phyloP scores from a whole-genome alignment of 2,888 invertebrate genomes.

The Marronus borbonicus region DNA sequence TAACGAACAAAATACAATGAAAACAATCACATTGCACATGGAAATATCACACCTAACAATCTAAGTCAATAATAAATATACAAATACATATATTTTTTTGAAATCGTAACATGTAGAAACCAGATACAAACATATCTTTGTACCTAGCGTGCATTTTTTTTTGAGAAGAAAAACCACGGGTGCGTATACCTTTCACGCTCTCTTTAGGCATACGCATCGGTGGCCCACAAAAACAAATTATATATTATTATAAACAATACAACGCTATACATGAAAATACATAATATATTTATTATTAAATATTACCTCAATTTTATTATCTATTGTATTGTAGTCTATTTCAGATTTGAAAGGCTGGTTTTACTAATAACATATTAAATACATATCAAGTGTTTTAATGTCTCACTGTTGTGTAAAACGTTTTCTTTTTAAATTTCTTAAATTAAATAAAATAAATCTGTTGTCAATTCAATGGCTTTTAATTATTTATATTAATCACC shows the following conservation, averaged over 20 bases:
- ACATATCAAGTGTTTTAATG: constrained; percentile 63
- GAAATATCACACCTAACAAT: constrained; percentile 55
- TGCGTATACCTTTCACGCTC: constrained; percentile 29
- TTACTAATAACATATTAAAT: constrained; percentile 62
- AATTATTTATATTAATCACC: not conserved
- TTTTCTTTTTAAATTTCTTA: constrained; percentile 67
- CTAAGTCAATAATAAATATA: constrained; percentile 61
- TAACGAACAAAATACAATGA: constrained; percentile 1
- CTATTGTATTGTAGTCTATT: constrained; percentile 58
- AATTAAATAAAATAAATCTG: constrained; percentile 64
- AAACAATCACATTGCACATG: constrained; percentile 64
- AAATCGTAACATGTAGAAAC: constrained; percentile 61
- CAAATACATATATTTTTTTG: constrained; percentile 70
- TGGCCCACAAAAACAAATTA: not conserved
- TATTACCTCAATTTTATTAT: constrained; percentile 58
- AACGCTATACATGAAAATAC: constrained; percentile 41
- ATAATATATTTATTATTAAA: constrained; percentile 55
- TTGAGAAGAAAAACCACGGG: not conserved
- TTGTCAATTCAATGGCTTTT: constrained; percentile 48
- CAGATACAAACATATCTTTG: constrained; percentile 61
- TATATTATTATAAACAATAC: constrained; percentile 46
- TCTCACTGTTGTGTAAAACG: constrained; percentile 63
- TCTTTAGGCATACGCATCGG: not conserved
- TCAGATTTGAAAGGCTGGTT: constrained; percentile 65
- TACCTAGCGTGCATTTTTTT: constrained; percentile 65